phyloP scores from a whole-genome alignment of 2,797 vertebrate species.

The Sebastes reedi region DNA sequence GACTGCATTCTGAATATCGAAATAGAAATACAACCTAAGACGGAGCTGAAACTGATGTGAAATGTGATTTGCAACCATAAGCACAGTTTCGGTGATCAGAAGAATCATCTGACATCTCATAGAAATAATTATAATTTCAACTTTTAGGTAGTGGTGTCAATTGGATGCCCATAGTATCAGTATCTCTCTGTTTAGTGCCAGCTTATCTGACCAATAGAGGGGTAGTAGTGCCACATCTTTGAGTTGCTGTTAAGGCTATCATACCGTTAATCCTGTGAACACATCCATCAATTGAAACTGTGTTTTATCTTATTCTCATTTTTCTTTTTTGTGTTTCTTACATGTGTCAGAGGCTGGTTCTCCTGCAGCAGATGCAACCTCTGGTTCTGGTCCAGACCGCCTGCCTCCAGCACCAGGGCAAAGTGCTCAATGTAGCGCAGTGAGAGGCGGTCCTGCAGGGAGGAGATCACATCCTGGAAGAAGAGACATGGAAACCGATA shows the following conservation, averaged over 20 bases:
- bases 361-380: slow-evolving; percentile 95
- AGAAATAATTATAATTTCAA: background rate
- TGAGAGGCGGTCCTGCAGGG: slow-evolving; percentile 96
- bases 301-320: background rate
- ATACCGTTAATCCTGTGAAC: background rate
- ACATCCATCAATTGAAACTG: background rate
- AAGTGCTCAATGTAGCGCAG: slow-evolving; percentile 98
- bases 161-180: background rate
- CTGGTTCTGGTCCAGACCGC: slow-evolving; percentile 92
- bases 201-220: background rate
- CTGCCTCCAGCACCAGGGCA: slow-evolving; percentile 94
- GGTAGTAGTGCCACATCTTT: background rate
- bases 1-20: background rate
- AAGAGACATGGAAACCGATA: slow-evolving; percentile 37
- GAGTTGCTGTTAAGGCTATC: background rate
- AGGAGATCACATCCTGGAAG: slow-evolving; percentile 95
- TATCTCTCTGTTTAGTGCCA: background rate
- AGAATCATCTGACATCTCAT: background rate
- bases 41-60: background rate
- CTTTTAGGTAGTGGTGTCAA: background rate
- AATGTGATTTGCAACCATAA: background rate
- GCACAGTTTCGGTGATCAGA: background rate
- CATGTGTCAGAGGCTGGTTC: slow-evolving; percentile 95
- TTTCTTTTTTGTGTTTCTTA: slow-evolving; percentile 74
- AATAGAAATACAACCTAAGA: background rate